Conservation (phyloP, 53 echinoderm and acorn worm genomes). For the Zoroaster sp. region DNA sequence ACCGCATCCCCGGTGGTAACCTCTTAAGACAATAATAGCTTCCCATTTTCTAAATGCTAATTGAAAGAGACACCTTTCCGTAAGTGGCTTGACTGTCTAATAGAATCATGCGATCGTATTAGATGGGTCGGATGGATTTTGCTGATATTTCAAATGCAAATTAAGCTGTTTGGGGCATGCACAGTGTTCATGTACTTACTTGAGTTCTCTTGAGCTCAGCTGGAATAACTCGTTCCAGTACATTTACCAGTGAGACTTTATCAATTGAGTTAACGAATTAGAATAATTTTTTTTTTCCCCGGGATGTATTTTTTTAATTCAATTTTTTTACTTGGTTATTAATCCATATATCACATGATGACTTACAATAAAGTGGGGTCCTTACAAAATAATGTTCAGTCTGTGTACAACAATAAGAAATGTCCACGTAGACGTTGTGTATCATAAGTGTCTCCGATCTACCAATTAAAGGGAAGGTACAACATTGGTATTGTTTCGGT, state of each 20-base stretch:
- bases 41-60: constrained; percentile 21
- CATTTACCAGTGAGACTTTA: neutral
- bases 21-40: constrained; percentile 16
- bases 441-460: too few relatives aligned
- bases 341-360: too few relatives aligned
- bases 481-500: too few relatives aligned
- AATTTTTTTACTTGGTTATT: neutral
- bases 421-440: too few relatives aligned
- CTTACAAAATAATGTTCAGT: too few relatives aligned
- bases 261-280: neutral
- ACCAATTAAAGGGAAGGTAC: too few relatives aligned
- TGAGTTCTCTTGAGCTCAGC: neutral
- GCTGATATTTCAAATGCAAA: constrained; percentile 17
- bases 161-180: neutral
- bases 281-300: neutral
- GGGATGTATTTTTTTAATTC: neutral
- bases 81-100: neutral
- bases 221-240: neutral
- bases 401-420: too few relatives aligned
- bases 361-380: too few relatives aligned
- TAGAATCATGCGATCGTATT: constrained; percentile 3
- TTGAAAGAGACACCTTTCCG: constrained; percentile 46
- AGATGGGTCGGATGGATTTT: neutral
- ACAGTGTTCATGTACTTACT: constrained; percentile 4
- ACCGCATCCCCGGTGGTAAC: neutral